Evolutionary conservation across 2,797 vertebrate genomes (phyloP).

Genomic region (Anomalospiza imberbis): DNA sequence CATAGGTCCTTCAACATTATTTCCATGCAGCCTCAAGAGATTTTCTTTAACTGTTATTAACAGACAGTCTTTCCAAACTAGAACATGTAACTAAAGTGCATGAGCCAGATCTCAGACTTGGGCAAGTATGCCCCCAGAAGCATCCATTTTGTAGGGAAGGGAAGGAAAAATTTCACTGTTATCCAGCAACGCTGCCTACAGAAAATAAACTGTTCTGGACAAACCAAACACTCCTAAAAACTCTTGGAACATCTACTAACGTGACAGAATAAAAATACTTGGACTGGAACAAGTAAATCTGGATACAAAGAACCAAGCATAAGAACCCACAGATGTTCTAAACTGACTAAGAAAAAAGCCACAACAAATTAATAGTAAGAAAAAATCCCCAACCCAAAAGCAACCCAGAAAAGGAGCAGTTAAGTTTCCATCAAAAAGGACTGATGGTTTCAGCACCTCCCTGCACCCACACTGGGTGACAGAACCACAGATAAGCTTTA

Average conservation of each 20-base stretch:
- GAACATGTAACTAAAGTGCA: neutral
- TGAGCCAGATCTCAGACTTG: neutral
- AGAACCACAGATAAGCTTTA: neutral
- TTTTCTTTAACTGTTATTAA: neutral
- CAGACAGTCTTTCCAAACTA: neutral
- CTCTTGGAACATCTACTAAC: neutral
- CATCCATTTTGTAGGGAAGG: neutral
- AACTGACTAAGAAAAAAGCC: neutral
- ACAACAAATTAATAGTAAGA: neutral
- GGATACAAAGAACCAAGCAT: neutral
- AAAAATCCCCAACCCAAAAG: neutral
- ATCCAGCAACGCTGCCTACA: neutral
- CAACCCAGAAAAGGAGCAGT: neutral
- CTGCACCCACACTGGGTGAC: neutral
- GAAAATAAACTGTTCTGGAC: neutral
- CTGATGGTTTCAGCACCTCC: neutral
- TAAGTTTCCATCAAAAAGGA: neutral
- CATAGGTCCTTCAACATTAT: neutral
- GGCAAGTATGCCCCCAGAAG: neutral
- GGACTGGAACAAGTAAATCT: neutral
- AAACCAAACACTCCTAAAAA: neutral
- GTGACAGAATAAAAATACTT: neutral
- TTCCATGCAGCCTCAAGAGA: neutral
- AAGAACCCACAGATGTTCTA: neutral
- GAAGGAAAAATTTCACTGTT: neutral